These are phyloP conservation scores for Trichonephila inaurata DNA, from an alignment of 1,140 invertebrate species.

Conservation along the genomic window DNA sequence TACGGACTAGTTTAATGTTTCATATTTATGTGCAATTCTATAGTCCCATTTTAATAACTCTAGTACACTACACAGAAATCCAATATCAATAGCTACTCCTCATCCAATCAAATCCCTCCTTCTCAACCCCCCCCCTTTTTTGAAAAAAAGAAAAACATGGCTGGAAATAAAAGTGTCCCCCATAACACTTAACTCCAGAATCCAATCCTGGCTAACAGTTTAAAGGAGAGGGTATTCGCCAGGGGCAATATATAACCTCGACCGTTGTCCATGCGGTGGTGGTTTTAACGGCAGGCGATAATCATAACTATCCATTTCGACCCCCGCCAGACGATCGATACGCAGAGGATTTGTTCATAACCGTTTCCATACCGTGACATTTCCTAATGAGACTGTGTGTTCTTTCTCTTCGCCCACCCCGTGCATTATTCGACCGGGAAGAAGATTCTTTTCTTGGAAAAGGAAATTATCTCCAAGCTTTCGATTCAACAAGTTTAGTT, in stretches of 20 bases:
- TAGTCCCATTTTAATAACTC: no score
- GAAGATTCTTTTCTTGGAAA: neutral
- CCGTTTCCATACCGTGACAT: conserved; percentile 61
- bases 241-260: neutral
- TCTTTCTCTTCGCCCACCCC: neutral
- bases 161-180: neutral
- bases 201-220: conserved; percentile 7
- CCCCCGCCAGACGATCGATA: conserved; percentile 43
- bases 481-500: neutral
- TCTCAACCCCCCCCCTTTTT: neutral
- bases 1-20: no score
- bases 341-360: conserved; percentile 61
- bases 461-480: neutral
- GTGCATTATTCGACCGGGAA: neutral
- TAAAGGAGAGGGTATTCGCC: neutral
- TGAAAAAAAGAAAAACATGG: neutral
- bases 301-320: conserved; percentile 64
- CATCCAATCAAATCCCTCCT: neutral
- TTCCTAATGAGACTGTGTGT: conserved; percentile 58
- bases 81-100: no score
- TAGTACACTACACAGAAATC: no score
- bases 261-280: conserved; percentile 39
- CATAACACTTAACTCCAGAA: neutral
- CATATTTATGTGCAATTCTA: no score
- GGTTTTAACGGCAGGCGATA: conserved; percentile 49